These are phyloP conservation scores for Chamaetylas fuelleborni DNA, from an alignment of 2,113 vertebrate species.

Conservation along the genomic window DNA sequence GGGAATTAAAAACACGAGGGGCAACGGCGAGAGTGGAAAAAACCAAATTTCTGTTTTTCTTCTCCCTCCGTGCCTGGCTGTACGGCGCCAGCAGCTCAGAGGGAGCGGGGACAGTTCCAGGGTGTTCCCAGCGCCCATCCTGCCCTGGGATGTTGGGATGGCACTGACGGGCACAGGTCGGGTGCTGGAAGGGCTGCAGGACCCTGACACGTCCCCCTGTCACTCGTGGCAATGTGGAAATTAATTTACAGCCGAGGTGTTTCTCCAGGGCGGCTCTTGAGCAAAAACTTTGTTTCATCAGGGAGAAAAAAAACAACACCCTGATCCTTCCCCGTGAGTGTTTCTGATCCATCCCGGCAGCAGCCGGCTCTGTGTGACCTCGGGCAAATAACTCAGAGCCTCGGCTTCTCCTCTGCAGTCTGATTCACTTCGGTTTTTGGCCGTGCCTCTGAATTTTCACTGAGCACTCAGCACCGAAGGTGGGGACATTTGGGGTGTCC, in stretches of 20 bases:
- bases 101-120: fast-evolving
- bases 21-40: fast-evolving
- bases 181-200: neutral
- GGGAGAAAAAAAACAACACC: neutral
- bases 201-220: fast-evolving
- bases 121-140: neutral
- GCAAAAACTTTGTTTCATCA: neutral
- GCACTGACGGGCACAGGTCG: fast-evolving
- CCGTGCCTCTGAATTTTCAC: fast-evolving
- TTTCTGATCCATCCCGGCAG: neutral
- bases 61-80: neutral
- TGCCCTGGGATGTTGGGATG: fast-evolving
- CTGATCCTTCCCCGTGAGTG: fast-evolving
- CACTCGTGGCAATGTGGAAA: neutral
- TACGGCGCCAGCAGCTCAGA: fast-evolving
- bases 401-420: neutral
- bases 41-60: fast-evolving
- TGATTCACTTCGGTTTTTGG: neutral
- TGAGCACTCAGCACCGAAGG: fast-evolving
- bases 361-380: fast-evolving
- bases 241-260: fast-evolving
- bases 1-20: neutral
- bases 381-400: fast-evolving
- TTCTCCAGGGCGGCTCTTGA: neutral
- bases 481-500: neutral